Evolutionary conservation across 1,140 invertebrate genomes (phyloP), one percentile per base, ranked within the genome.

Genomic region (Bathynomus jamesi): DNA sequence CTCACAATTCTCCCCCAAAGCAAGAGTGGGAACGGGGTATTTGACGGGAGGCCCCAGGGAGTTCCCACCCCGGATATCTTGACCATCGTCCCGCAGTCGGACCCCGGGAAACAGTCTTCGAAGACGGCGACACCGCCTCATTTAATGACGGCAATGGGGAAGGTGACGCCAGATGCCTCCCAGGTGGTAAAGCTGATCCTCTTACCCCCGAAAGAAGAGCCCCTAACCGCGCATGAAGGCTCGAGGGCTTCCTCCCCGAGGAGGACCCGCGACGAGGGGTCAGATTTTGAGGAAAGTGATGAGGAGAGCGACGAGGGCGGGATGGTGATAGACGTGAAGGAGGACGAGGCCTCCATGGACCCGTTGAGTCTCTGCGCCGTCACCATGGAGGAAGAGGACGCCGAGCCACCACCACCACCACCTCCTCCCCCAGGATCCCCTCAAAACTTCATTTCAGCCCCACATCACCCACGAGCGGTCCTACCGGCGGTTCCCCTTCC

Each of bases 61-160:
- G n/a, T n/a, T n/a, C 70, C 70, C 28, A 77, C 63, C 21, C 76
- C 76, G 29, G 76, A 77, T 60, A 77, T 77, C 24, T 65, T 77
- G 8, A 77, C 76, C 17, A 77, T 77, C 65, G 76, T 77, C 17
- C 76, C 76, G 65, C 76, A 77, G 30, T 65, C 74, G 21, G 69
- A 74, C 61, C 24, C 73, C 8, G 64, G 31, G 29, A 77, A 77
- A 40, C 69, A 67, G 24, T 53, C 65, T 24, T 73, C 69, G 2
- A 66, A 29, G 13, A 21, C 13, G 21, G 17, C 25, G 21, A 10
- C 25, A 21, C 27, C 29, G n/a, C 28, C 7, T 0, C 53, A 69
- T 4, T 24, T 69, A 10, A 28, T 69, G 0, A 69, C 67, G 8
- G 67, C 67, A 11, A 60, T 61, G n/a, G 67, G 67, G 0, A 28